Evolutionary conservation across 2,797 vertebrate species (phyloP).

Genomic region (Esox masquinongy): DNA sequence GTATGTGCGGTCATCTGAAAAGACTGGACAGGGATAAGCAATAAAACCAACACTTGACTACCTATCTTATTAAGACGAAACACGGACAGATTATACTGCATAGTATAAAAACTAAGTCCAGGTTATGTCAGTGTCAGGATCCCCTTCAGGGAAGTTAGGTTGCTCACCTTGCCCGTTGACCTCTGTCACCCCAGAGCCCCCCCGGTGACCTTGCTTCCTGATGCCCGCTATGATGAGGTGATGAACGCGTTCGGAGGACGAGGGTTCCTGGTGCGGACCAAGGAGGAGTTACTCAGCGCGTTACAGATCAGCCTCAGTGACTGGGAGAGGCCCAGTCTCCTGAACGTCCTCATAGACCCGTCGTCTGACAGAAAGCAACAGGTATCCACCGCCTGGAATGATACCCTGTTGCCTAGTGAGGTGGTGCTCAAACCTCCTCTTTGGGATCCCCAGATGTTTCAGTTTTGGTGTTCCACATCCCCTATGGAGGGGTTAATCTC

Average conservation of each 20-base stretch:
- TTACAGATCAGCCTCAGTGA: constrained; percentile 81
- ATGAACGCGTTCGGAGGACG: constrained; percentile 91
- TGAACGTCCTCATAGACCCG: constrained; percentile 93
- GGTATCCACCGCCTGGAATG: constrained; percentile 64
- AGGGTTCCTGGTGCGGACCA: constrained; percentile 88
- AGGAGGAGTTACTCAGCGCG: constrained; percentile 81
- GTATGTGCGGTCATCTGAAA: no score
- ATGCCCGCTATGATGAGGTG: constrained; percentile 88
- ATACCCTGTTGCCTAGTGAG: no score
- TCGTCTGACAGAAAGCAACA: constrained; percentile 88
- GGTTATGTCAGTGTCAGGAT: background rate
- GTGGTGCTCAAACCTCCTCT: no score
- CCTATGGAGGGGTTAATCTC: no score
- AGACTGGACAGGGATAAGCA: no score
- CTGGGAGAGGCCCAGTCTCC: constrained; percentile 80
- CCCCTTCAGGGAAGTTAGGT: background rate
- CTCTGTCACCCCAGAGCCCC: constrained; percentile 75
- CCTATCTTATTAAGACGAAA: no score
- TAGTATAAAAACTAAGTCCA: no score
- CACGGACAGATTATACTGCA: no score
- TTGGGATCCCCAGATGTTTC: no score
- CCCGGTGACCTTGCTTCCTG: constrained; percentile 87
- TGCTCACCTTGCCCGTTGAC: background rate
- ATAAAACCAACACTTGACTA: no score
- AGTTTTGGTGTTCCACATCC: no score